Conservation (phyloP, 2,113 vertebrate genomes). For the Dinomys branickii region DNA sequence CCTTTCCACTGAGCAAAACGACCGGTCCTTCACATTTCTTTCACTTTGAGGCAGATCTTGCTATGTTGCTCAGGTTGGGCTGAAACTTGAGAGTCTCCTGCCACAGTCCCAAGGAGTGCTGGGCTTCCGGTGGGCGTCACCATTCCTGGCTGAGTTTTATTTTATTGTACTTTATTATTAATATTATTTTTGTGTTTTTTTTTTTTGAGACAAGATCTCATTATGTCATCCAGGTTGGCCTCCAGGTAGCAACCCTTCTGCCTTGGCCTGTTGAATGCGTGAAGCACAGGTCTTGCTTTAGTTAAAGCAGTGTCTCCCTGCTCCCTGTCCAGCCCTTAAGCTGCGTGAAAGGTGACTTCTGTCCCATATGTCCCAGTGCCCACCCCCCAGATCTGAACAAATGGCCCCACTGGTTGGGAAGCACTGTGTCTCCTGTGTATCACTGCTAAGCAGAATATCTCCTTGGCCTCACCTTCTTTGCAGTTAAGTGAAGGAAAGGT, state of each 20-base stretch:
- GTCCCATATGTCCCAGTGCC: not conserved
- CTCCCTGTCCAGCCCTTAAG: not conserved
- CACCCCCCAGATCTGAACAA: not conserved
- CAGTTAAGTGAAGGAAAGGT: not conserved
- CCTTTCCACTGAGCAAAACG: not conserved
- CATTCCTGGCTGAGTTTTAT: not conserved
- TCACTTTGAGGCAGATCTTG: not conserved
- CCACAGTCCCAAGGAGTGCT: not conserved
- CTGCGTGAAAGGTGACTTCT: not conserved
- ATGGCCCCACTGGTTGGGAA: not conserved
- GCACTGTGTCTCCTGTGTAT: not conserved
- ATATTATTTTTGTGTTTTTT: not conserved
- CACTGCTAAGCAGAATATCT: not conserved
- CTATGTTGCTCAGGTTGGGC: not conserved
- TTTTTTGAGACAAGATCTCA: not conserved
- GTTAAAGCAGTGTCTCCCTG: conserved; percentile 32
- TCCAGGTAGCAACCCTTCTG: not conserved
- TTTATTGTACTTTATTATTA: not conserved
- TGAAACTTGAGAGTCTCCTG: not conserved
- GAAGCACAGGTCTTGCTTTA: not conserved
- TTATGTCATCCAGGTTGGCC: not conserved
- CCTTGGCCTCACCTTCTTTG: conserved; percentile 32
- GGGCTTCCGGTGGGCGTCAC: not conserved
- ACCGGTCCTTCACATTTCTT: not conserved
- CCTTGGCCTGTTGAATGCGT: not conserved